A percentile compares a stretch with the other conserved stretches of the same genome.
Evolutionary conservation across 2,797 vertebrate species (phyloP).

Genomic region (Chiloscyllium punctatum): DNA sequence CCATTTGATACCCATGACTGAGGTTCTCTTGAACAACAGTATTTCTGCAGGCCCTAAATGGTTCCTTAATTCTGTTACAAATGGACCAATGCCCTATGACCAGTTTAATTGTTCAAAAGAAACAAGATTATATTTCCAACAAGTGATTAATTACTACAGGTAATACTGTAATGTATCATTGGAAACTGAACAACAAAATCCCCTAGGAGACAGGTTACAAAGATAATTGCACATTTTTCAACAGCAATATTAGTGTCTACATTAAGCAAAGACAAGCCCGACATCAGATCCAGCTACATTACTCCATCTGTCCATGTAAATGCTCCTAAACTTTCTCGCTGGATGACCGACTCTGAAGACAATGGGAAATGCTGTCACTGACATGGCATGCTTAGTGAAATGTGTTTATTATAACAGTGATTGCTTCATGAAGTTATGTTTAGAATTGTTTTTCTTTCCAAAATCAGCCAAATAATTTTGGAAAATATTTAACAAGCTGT

Average conservation of each 20-base stretch:
- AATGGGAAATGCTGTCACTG: background rate
- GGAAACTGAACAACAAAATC: conserved; percentile 17
- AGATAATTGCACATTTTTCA: conserved; percentile 7
- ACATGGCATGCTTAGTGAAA: background rate
- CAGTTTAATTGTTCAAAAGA: conserved; percentile 19
- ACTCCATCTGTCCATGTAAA: background rate
- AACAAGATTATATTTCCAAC: conserved; percentile 25
- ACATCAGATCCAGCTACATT: background rate
- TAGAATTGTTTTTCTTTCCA: background rate
- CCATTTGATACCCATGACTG: background rate
- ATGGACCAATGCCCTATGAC: conserved; percentile 22
- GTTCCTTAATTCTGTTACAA: conserved; percentile 28
- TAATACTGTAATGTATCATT: conserved; percentile 1
- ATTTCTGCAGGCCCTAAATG: conserved; percentile 23
- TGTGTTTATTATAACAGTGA: background rate
- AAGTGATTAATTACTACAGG: conserved; percentile 31
- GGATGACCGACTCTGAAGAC: background rate
- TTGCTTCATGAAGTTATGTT: background rate
- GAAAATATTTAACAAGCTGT: background rate
- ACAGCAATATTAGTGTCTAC: background rate
- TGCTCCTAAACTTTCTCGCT: background rate
- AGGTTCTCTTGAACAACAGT: conserved; percentile 5
- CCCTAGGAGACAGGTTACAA: conserved; percentile 7
- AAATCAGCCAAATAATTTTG: background rate
- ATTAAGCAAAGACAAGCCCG: background rate